phyloP scores from a whole-genome alignment of 1,140 invertebrate genomes.

The Drosophila fuyamai region DNA sequence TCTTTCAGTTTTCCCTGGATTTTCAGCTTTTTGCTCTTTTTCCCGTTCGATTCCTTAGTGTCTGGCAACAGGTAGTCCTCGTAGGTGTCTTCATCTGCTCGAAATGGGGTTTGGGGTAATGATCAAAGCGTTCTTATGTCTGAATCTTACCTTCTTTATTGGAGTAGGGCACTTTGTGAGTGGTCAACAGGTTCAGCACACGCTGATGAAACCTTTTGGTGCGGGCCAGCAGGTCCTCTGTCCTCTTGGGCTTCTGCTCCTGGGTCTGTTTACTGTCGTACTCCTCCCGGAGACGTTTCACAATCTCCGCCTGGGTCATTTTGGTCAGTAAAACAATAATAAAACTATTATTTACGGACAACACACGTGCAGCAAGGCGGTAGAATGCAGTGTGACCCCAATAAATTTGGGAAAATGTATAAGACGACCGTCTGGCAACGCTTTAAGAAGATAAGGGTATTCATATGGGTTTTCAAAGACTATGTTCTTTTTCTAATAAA shows the following conservation, averaged over 20 bases:
- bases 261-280: conserved; percentile 19
- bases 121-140: background rate
- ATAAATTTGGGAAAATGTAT: background rate
- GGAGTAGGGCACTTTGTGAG: conserved; percentile 57
- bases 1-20: conserved; percentile 8
- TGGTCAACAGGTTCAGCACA: conserved; percentile 50
- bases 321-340: conserved; percentile 18
- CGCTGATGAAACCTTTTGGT: conserved; percentile 18
- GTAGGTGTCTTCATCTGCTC: conserved; percentile 64
- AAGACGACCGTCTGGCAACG: background rate
- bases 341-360: conserved; percentile 17
- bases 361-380: conserved; percentile 44
- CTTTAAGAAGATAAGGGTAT: background rate
- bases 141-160: conserved; percentile 52
- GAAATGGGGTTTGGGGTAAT: background rate
- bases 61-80: conserved; percentile 74
- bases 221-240: conserved; percentile 12
- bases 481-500: too few relatives aligned
- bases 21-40: conserved; percentile 30
- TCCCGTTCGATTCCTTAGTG: conserved; percentile 30
- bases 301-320: conserved; percentile 28
- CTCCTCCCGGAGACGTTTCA: conserved; percentile 36
- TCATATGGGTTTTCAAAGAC: background rate
- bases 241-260: conserved; percentile 10
- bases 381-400: conserved; percentile 3